Evolutionary conservation across 92 coral and sea anemone species (phyloP).

Genomic region (Galaxea fascicularis): DNA sequence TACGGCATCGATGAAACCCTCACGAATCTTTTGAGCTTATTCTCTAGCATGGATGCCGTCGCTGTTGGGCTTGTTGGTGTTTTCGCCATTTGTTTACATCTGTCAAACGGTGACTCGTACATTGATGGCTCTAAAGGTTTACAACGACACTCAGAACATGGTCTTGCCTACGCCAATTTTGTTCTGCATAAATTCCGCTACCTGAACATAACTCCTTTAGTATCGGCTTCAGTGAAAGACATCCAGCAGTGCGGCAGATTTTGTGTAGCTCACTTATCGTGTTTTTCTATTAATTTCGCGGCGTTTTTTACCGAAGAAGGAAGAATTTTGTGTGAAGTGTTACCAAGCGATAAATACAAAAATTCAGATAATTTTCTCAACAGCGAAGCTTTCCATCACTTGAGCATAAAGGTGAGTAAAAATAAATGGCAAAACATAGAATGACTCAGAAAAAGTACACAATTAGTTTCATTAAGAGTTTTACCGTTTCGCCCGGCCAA

Average conservation of each 20-base stretch:
- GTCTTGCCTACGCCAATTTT: constrained; percentile 20
- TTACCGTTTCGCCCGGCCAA: too few relatives aligned
- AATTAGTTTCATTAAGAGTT: too few relatives aligned
- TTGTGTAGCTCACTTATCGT: constrained; percentile 1
- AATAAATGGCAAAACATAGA: too few relatives aligned
- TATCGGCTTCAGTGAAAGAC: neutral
- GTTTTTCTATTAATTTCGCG: constrained; percentile 3
- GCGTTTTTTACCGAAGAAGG: neutral
- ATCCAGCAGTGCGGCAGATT: neutral
- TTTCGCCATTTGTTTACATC: neutral
- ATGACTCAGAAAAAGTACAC: too few relatives aligned
- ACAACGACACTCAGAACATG: neutral
- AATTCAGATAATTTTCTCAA: neutral
- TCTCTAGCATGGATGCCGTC: too few relatives aligned
- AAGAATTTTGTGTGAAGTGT: constrained; percentile 10
- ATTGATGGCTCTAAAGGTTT: neutral
- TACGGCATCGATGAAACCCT: too few relatives aligned
- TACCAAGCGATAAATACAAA: constrained; percentile 27
- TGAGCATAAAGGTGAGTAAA: constrained; percentile 24
- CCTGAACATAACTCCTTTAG: constrained; percentile 8
- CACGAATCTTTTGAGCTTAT: too few relatives aligned
- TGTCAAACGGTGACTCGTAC: neutral
- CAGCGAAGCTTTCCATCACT: constrained; percentile 21
- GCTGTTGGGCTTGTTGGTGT: neutral
- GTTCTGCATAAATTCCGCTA: neutral